Base-by-base conservation (phyloP, 2,888 invertebrate species). In the Dioctria rufipes region DNA sequence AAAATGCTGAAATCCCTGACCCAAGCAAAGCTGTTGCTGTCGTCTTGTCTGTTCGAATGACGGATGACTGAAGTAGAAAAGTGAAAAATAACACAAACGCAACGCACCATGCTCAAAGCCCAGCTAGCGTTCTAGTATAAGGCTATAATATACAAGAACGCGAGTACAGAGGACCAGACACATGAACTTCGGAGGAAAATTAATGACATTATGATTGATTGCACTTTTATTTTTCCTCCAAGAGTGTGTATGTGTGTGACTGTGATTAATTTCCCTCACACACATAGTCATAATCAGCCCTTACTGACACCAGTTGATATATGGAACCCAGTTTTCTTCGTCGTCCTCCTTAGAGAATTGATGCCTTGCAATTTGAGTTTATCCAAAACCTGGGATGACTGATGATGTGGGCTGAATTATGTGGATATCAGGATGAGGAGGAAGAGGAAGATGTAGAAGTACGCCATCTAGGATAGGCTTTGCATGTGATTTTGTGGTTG, bases 151-250 rank as follows among this genome's bases (percentile, higher is more conserved):
- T 25, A 25, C 25, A 25, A 25, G 25, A 25, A 25, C 25, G n/a
- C 40, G 13, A 11, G 37, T 63, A 63, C 77, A 63, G 63, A 63
- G 25, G 25, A 25, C 25, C 58, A 73, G 73, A 77, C 77, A 77
- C 63, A 63, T 77, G 63, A 63, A 61, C 49, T 37, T 37, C 63
- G 37, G 46, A 51, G 58, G 66, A 46, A 79, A 79, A 79, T 69
- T 79, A 79, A 79, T 79, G 79, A 79, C 79, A 79, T 37, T 79
- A 79, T 79, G 79, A 79, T 79, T 79, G 79, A 79, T 79, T 67
- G 67, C 66, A 67, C 58, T 69, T 79, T 79, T 79, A 79, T 79
- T 58, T 78, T 78, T n/a, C 46, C 58, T 60, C 69, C 39, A 25
- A 25, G 25, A 25, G 25, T 25, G 2, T 25, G 37, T 51, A 4